Conservation (phyloP, 1,140 invertebrate species). For the Diachasma alloeum region DNA sequence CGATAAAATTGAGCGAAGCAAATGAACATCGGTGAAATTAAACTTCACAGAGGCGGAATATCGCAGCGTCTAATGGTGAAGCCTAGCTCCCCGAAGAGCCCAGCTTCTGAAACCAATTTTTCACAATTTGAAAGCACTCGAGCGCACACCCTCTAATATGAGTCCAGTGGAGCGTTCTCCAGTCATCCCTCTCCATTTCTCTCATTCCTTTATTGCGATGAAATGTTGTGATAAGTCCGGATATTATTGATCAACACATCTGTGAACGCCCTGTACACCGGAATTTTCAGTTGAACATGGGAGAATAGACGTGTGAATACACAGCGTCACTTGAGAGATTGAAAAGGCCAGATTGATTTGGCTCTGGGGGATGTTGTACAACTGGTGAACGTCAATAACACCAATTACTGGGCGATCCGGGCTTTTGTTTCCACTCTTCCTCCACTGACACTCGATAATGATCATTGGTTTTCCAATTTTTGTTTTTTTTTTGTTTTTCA, state of each 20-base stretch:
- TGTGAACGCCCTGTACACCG: too few relatives aligned
- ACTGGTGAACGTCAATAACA: not conserved
- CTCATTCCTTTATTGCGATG: not conserved
- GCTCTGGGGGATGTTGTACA: not conserved
- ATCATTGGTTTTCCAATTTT: not conserved
- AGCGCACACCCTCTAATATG: not conserved
- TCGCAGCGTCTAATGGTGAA: not conserved
- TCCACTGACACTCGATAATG: not conserved
- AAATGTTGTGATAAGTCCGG: not conserved
- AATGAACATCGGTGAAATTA: not conserved
- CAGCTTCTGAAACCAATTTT: not conserved
- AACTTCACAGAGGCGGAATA: not conserved
- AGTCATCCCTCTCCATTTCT: not conserved
- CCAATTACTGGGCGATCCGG: not conserved
- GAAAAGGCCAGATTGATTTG: not conserved
- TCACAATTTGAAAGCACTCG: not conserved
- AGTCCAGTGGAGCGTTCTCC: not conserved
- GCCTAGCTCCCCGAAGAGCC: not conserved
- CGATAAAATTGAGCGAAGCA: too few relatives aligned
- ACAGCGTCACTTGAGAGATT: not conserved
- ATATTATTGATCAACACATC: too few relatives aligned
- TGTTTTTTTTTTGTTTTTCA: slow-evolving; percentile 39
- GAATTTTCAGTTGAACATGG: not conserved
- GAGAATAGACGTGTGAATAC: not conserved
- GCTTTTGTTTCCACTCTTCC: not conserved